These are phyloP conservation scores for Petrophora chlorosata DNA, from an alignment of 2,888 invertebrate species.

Conservation along the genomic window DNA sequence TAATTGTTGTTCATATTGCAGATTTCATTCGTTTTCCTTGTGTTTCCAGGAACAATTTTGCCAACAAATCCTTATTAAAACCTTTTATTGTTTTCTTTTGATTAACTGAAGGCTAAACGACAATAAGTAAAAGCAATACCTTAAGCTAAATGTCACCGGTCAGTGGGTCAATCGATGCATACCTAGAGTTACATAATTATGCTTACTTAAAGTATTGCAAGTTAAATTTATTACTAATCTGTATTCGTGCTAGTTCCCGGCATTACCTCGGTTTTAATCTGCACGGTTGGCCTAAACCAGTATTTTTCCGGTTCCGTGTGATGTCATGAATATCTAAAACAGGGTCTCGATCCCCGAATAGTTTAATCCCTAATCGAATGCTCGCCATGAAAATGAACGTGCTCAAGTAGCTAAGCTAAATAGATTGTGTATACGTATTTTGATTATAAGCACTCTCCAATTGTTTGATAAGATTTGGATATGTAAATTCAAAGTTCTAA, in stretches of 20 bases:
- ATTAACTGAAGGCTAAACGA: not conserved
- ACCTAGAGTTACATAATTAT: too few relatives aligned
- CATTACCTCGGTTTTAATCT: slow-evolving; percentile 14
- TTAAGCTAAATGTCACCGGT: slow-evolving; percentile 15
- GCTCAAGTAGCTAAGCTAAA: slow-evolving; percentile 6
- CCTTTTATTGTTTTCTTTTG: slow-evolving; percentile 1
- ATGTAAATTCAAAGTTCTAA: not conserved
- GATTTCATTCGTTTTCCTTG: slow-evolving; percentile 4
- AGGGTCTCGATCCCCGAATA: slow-evolving; percentile 1
- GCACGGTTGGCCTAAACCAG: slow-evolving; percentile 16
- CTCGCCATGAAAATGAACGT: slow-evolving; percentile 4
- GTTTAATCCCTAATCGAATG: slow-evolving; percentile 14
- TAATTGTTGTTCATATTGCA: too few relatives aligned
- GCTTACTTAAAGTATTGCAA: not conserved
- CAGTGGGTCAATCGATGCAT: slow-evolving; percentile 4
- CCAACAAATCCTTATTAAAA: not conserved
- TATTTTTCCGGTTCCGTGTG: slow-evolving; percentile 15
- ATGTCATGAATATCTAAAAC: slow-evolving; percentile 19
- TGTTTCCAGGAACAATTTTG: not conserved
- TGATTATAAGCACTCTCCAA: slow-evolving; percentile 1
- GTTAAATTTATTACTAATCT: slow-evolving; percentile 7
- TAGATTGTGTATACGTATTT: not conserved
- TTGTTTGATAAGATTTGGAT: not conserved
- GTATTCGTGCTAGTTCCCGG: slow-evolving; percentile 10
- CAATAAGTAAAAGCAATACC: not conserved